Base-by-base conservation (phyloP, 1,140 invertebrate genomes). In the Solenopsis fugax region DNA sequence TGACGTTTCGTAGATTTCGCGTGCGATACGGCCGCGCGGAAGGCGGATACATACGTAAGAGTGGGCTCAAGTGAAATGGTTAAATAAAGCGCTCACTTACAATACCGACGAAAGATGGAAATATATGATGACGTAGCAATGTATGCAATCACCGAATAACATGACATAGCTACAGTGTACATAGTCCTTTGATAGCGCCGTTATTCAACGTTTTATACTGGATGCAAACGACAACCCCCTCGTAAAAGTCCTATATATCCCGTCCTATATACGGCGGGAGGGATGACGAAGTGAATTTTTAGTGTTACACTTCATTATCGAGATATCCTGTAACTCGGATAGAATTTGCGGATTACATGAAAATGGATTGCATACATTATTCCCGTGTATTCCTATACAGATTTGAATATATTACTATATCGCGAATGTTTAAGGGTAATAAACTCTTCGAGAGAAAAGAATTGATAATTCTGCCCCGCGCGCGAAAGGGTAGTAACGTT, bases 31-130 rank as follows among this genome's bases (percentile, higher is more conserved):
- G 18, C n/a, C 34, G 45, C 10, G 4, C 29, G 34, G 77, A 54
- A 67, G 29, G n/a, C 48, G 34, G 48, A 80, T 80, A 54, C n/a
- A 56, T 56, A 69, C 34, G 13, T 75, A 54, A 80, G 18, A 77
- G 18, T 29, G 41, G 45, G 34, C 48, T n/a, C 13, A 29, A 71
- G 62, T 54, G 48, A 67, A 54, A 54, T 29, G 62, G 7, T 80
- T 67, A 37, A 80, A 56, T 71, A 69, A 81, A 78, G 24, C 41
- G 50, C 71, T 73, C 71, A 45, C 58, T 64, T 78, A 78, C 41
- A 64, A 48, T 64, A 24, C 24, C 58, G 75, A 34, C 60, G 41
- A 77, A 62, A 77, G 56, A 77, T 62, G 56, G 34, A 54, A 34
- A 69, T 41, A 24, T 69, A 69, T 13, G 24, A 48, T 37, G 64